A percentile compares a stretch with the other conserved stretches of the same genome.
Conservation (phyloP, 2,797 vertebrate species). For the Myoxocephalus aenaeus region DNA sequence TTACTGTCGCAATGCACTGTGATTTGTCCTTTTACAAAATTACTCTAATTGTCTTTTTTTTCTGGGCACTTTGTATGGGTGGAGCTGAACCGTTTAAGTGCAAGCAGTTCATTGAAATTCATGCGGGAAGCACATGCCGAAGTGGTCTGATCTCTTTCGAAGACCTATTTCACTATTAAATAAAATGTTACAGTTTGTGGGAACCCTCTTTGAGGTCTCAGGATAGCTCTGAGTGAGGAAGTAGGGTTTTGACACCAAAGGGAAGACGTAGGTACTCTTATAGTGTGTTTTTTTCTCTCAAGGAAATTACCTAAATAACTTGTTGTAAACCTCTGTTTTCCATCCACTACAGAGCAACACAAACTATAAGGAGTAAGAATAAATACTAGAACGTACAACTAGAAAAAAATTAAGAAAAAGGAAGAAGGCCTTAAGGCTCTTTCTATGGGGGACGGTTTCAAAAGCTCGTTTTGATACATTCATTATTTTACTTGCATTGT, state of each 20-base stretch:
- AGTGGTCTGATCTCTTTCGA: constrained; percentile 56
- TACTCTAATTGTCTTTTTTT: constrained; percentile 62
- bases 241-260: constrained; percentile 15
- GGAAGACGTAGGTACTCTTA: neutral
- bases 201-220: constrained; percentile 27
- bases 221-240: constrained; percentile 19
- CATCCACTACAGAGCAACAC: neutral
- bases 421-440: neutral
- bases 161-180: constrained; percentile 55
- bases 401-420: neutral
- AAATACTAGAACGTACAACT: neutral
- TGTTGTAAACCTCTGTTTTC: neutral
- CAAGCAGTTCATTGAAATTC: constrained; percentile 73
- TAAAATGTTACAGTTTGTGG: constrained; percentile 48
- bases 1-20: constrained; percentile 35
- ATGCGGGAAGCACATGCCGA: constrained; percentile 54
- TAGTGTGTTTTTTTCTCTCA: neutral
- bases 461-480: neutral
- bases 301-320: constrained; percentile 11
- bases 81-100: constrained; percentile 57
- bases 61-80: constrained; percentile 33
- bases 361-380: neutral
- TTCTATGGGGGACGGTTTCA: neutral
- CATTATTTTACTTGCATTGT: neutral
- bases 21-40: constrained; percentile 62